Evolutionary conservation across 2,888 invertebrate species (phyloP), one percentile per base, ranked within the genome.

Genomic region (Hyposoter didymator): DNA sequence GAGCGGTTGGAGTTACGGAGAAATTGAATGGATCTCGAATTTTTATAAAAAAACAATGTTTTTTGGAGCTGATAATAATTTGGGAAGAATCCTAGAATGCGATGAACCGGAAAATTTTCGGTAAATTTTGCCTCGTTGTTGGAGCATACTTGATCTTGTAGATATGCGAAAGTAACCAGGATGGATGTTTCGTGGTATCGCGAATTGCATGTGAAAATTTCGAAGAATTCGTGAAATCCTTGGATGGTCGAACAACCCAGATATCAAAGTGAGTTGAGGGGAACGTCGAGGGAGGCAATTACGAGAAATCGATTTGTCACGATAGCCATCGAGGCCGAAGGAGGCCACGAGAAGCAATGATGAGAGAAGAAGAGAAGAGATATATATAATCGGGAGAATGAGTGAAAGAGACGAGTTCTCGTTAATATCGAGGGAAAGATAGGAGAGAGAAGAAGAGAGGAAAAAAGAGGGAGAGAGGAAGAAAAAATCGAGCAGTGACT

Each of bases 271-370:
- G 76, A 55, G 43, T 59, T n/a, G 28, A 43, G 62, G 39, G 69
- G 69, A 52, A 14, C 22, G 62, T 28, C 55, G 59, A 67, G 84
- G 80, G 78, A 85, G 85, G 85, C 87, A 87, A 87, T 87, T 87
- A 87, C 85, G 87, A 84, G 82, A 85, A 87, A 87, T 87, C 87
- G 87, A 87, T 87, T 85, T 84, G 84, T 85, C 83, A 80, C 83
- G 84, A 87, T 87, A 85, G 87, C 80, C 82, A 87, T 85, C 85
- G 85, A 78, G 45, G 85, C 73, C 75, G 78, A 84, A 85, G 84
- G 83, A 87, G 87, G 80, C 82, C 84, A 81, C 76, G 84, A 72
- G 81, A 82, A 73, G 82, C 84, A 84, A 83, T 83, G 82, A 81
- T 80, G 74, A 75, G 76, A 81, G 80, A 74, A 80, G 80, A 83